A percentile compares a stretch with the other conserved stretches of the same genome.
These are phyloP conservation scores for Phocoena sinus DNA, from an alignment of 2,113 vertebrate genomes.

Conservation along the genomic window DNA sequence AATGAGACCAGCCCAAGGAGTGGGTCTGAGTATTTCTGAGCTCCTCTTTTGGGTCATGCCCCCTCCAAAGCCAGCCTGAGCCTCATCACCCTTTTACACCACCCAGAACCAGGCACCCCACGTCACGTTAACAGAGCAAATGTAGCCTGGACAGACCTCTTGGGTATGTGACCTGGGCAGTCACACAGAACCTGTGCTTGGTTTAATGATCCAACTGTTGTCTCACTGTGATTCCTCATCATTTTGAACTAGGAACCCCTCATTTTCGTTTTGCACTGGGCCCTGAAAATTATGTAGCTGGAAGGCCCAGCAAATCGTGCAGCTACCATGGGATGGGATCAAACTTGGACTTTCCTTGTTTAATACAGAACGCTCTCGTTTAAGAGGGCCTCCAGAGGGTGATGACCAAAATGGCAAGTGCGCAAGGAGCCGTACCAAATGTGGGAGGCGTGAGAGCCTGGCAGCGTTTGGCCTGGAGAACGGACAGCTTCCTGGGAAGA, in stretches of 20 bases:
- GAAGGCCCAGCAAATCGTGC: not conserved
- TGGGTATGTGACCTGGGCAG: accelerated
- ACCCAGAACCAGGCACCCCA: not conserved
- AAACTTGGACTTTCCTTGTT: not conserved
- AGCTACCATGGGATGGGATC: not conserved
- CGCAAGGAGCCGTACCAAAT: not conserved
- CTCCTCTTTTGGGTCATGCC: not conserved
- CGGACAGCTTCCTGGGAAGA: not conserved
- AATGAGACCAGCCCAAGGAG: not conserved
- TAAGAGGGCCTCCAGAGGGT: not conserved
- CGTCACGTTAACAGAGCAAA: not conserved
- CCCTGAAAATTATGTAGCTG: not conserved
- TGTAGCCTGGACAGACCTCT: not conserved
- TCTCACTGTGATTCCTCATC: not conserved
- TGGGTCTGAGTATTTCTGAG: not conserved
- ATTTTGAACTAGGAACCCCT: not conserved
- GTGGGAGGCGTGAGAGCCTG: not conserved
- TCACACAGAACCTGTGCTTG: not conserved
- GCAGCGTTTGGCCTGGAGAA: not conserved
- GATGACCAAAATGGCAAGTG: not conserved
- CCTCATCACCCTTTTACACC: not conserved
- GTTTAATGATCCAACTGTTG: not conserved
- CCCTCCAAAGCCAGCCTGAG: not conserved
- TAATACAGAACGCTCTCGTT: not conserved
- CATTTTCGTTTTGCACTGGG: not conserved